Evolutionary conservation across 2,113 vertebrate species (phyloP).

Genomic region (Lycaon pictus): DNA sequence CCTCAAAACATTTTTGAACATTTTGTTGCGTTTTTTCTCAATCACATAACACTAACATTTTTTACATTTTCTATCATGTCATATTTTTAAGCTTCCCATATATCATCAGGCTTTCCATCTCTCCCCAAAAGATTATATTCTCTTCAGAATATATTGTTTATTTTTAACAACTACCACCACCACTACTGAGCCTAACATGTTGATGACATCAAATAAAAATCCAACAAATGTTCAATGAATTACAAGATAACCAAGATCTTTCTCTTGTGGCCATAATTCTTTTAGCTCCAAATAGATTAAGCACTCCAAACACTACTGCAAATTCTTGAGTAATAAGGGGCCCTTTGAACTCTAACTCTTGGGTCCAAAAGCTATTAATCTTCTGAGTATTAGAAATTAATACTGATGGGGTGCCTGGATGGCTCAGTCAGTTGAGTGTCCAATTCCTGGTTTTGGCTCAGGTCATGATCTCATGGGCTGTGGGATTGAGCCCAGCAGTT

Average conservation of each 20-base stretch:
- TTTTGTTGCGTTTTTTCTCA: not conserved
- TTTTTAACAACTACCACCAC: not conserved
- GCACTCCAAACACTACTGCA: not conserved
- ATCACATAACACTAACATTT: not conserved
- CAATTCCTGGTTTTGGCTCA: not conserved
- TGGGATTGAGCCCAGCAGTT: not conserved
- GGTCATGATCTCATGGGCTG: not conserved
- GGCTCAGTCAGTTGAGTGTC: not conserved
- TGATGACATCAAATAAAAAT: not conserved
- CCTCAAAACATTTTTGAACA: not conserved
- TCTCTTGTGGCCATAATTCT: not conserved
- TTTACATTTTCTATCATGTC: not conserved
- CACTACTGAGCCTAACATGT: not conserved
- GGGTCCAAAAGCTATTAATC: not conserved
- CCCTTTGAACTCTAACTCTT: not conserved
- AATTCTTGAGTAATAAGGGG: not conserved
- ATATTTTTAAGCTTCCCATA: not conserved
- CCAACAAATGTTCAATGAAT: not conserved
- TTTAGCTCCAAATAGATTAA: not conserved
- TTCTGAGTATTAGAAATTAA: constrained; percentile 1
- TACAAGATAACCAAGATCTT: constrained; percentile 4
- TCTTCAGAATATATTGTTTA: not conserved
- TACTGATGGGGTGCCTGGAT: not conserved
- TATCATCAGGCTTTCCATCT: not conserved
- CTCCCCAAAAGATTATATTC: not conserved